Base-by-base conservation (phyloP, 2,113 vertebrate species). In the Colaptes auratus region DNA sequence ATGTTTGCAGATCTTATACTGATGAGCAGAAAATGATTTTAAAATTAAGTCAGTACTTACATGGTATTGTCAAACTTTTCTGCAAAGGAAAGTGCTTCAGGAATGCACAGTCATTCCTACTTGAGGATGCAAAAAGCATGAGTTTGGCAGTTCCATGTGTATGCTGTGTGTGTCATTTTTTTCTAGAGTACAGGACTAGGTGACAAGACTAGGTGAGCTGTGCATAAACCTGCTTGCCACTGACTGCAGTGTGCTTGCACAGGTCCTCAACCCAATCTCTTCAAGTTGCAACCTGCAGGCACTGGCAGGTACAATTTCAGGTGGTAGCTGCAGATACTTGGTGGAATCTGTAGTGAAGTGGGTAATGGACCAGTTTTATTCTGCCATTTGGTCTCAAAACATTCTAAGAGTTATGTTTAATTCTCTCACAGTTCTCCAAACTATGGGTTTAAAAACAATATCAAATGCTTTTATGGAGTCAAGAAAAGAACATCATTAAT, bases 131-230 rank as follows among this genome's bases (percentile, higher is more conserved):
- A 33, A 24, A 76, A 79, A 53, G 7, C 36, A 9, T 35, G 3
- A 0, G 12, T 66, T 24, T n/a, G n/a, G 30, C 11, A 4, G 36
- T 39, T 46, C 52, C 3, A 0, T 8, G n/a, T 39, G 23, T 19
- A 17, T 3, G 0, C 12, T 19, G 12, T 30, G 55, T 23, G 2
- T 50, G 86, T 9, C 15, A 1, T 59, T 81, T 86, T 18, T 36
- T 75, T n/a, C 1, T 10, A 44, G 42, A 44, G 42, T 44, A 14
- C 24, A 53, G 61, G 42, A 42, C 12, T 13, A 21, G 21, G 21
- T 33, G 73, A 14, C 24, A 58, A 58, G 46, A 36, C 12, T 14
- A 21, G 21, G 21, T 33, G 73, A 92, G 30, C 60, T 63, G n/a
- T 50, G 18, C 1, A 0, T 55, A 53, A 52, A 39, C 31, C 39